These are phyloP conservation scores for Diaphora mendica DNA, from an alignment of 2,888 invertebrate genomes.

Conservation along the genomic window DNA sequence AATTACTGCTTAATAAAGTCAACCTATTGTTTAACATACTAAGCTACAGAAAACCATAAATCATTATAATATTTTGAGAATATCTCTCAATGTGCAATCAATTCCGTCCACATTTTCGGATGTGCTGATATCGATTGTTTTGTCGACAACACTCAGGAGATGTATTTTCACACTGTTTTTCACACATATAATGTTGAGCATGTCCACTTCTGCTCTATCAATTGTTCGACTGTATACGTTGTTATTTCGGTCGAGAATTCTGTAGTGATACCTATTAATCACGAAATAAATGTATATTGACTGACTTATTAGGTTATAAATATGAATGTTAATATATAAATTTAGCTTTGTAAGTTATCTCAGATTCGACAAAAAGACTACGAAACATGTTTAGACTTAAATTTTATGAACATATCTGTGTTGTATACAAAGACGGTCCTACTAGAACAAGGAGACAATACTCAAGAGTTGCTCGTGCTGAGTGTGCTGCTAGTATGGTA, in stretches of 20 bases:
- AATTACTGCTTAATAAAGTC: not conserved
- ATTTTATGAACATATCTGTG: conserved; percentile 84
- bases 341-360: conserved; percentile 82
- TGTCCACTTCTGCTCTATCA: conserved; percentile 48
- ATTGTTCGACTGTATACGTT: conserved; percentile 64
- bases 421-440: conserved; percentile 78
- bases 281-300: conserved; percentile 80
- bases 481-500: conserved; percentile 29
- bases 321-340: conserved; percentile 76
- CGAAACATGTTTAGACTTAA: conserved; percentile 81
- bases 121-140: conserved; percentile 63
- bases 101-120: conserved; percentile 84
- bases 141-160: conserved; percentile 34
- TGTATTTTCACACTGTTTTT: conserved; percentile 74
- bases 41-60: not conserved
- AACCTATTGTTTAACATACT: not conserved
- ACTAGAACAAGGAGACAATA: conserved; percentile 82
- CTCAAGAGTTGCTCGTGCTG: conserved; percentile 63
- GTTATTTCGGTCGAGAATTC: conserved; percentile 70
- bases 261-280: conserved; percentile 74
- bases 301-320: conserved; percentile 82
- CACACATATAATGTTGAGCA: conserved; percentile 52
- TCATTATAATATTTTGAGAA: not conserved
- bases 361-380: conserved; percentile 86
- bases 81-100: conserved; percentile 57